phyloP scores from a whole-genome alignment of 2,888 invertebrate genomes.

The Adelognathus sp. region DNA sequence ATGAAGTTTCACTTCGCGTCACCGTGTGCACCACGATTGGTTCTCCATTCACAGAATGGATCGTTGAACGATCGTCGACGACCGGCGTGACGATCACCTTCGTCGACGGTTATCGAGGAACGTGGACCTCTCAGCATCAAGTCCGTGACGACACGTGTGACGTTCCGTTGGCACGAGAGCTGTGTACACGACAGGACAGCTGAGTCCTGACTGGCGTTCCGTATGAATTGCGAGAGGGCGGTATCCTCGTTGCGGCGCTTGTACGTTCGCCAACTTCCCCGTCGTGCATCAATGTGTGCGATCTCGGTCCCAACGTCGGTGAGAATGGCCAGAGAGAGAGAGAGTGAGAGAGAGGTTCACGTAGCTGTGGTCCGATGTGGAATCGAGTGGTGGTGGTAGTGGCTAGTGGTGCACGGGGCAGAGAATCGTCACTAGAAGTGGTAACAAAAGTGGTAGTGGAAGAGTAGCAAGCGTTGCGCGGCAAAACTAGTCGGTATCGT shows the following conservation, averaged over 20 bases:
- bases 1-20: too few relatives aligned
- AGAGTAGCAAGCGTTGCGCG: not conserved
- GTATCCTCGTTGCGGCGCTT: constrained; percentile 61
- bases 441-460: not conserved
- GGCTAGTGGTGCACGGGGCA: constrained; percentile 7
- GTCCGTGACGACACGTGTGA: not conserved
- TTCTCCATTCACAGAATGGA: not conserved
- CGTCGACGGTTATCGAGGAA: constrained; percentile 19
- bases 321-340: constrained; percentile 47
- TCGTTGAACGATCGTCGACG: too few relatives aligned
- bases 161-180: constrained; percentile 10
- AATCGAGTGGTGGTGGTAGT: constrained; percentile 22
- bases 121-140: not conserved
- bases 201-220: constrained; percentile 73
- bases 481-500: not conserved
- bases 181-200: constrained; percentile 69
- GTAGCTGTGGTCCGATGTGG: constrained; percentile 56
- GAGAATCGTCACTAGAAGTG: constrained; percentile 18
- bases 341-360: too few relatives aligned
- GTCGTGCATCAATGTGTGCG: constrained; percentile 62
- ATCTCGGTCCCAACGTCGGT: constrained; percentile 34
- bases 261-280: constrained; percentile 59
- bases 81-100: too few relatives aligned
- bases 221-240: constrained; percentile 61
- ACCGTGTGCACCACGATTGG: too few relatives aligned